Conservation (phyloP, 2,113 vertebrate genomes). For the Labeo catla region DNA sequence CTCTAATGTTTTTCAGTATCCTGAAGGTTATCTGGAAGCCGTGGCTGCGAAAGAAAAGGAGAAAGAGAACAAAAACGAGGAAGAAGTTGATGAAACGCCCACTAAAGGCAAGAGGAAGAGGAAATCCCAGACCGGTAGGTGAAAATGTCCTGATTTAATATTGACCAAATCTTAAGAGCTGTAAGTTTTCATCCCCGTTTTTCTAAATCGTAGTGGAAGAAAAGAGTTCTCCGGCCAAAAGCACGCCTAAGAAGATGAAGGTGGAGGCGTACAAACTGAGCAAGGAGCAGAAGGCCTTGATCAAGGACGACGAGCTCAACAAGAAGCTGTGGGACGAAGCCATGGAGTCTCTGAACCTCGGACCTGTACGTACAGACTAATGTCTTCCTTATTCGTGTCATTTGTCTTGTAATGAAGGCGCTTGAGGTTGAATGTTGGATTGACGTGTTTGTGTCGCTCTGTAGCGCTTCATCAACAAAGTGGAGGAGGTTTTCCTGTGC, state of each 20-base stretch:
- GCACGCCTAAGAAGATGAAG: slow-evolving; percentile 84
- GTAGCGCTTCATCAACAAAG: slow-evolving; percentile 91
- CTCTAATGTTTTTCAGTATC: slow-evolving; percentile 78
- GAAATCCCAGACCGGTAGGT: slow-evolving; percentile 79
- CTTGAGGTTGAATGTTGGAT: not conserved
- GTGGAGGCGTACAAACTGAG: slow-evolving; percentile 89
- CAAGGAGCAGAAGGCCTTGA: slow-evolving; percentile 83
- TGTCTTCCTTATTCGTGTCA: not conserved
- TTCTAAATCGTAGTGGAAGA: slow-evolving; percentile 54
- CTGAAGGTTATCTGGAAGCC: slow-evolving; percentile 92
- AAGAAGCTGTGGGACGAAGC: slow-evolving; percentile 93
- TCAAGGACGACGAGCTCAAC: slow-evolving; percentile 86
- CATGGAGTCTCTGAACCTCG: slow-evolving; percentile 84
- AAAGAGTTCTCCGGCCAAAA: slow-evolving; percentile 70
- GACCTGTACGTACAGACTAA: slow-evolving; percentile 79
- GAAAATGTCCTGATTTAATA: slow-evolving; percentile 45
- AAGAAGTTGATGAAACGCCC: slow-evolving; percentile 68
- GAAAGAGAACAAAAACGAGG: slow-evolving; percentile 84
- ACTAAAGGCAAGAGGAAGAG: slow-evolving; percentile 87
- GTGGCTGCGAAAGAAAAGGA: slow-evolving; percentile 86
- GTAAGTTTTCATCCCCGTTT: not conserved
- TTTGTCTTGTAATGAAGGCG: not conserved
- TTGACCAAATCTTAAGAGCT: not conserved
- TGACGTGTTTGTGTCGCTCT: slow-evolving; percentile 33
- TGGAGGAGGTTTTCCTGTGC: slow-evolving; percentile 92